Conservation (phyloP, 2,113 vertebrate genomes). For the Sinocyclocheilus anshuiensis region DNA sequence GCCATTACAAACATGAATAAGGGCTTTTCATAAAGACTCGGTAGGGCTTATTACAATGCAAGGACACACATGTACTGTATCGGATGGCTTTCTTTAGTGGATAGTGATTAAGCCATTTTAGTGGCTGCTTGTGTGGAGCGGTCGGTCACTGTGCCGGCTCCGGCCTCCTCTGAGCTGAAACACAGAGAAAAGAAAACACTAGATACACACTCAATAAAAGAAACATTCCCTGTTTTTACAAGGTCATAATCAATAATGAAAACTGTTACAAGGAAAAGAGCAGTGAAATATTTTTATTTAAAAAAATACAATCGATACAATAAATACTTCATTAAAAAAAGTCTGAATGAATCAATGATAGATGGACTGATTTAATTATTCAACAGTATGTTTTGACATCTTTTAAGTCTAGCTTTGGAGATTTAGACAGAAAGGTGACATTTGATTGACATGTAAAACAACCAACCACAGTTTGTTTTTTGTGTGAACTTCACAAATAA, state of each 20-base stretch:
- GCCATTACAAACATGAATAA: conserved; percentile 62
- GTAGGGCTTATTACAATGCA: conserved; percentile 30
- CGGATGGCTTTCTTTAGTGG: conserved; percentile 28
- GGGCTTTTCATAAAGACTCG: conserved; percentile 23
- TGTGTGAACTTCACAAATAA: not conserved
- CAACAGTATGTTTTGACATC: too few species aligned
- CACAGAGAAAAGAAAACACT: not conserved
- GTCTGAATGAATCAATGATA: not conserved
- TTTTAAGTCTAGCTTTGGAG: too few species aligned
- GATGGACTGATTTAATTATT: not conserved
- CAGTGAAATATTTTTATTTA: too few species aligned
- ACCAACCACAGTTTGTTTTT: too few species aligned
- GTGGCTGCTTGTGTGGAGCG: not conserved
- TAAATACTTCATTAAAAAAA: not conserved
- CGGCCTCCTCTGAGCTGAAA: conserved; percentile 48
- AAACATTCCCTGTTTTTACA: not conserved
- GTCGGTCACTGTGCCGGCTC: conserved; percentile 59
- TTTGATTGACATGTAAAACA: not conserved
- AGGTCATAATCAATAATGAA: not conserved
- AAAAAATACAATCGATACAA: too few species aligned
- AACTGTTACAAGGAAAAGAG: not conserved
- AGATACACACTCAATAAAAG: not conserved
- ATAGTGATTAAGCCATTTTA: not conserved
- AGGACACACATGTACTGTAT: conserved; percentile 44
- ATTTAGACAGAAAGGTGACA: not conserved